phyloP scores from a whole-genome alignment of 2,888 invertebrate species.

The Drosophila subsilvestris region DNA sequence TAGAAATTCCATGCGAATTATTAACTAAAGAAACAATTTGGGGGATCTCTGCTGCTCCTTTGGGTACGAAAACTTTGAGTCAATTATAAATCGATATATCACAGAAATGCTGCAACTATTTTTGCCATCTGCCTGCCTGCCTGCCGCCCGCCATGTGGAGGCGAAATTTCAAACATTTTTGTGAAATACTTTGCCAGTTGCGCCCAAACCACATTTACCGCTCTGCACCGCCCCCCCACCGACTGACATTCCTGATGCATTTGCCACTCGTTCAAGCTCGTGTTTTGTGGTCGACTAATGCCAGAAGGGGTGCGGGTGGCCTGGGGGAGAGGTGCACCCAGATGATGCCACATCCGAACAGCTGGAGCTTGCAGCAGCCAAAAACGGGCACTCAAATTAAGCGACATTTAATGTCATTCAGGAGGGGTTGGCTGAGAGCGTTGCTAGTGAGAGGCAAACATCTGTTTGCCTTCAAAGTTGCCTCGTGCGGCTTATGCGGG shows the following conservation, averaged over 20 bases:
- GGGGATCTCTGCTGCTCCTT: neutral
- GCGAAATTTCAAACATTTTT: conserved; percentile 18
- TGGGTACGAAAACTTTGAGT: conserved; percentile 13
- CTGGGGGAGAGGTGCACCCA: conserved; percentile 20
- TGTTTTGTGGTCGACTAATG: conserved; percentile 27
- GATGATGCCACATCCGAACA: conserved; percentile 24
- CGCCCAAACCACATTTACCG: neutral
- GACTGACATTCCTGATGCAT: conserved; percentile 31
- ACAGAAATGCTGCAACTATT: conserved; percentile 24
- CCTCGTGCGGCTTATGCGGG: conserved; percentile 47
- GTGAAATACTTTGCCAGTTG: neutral
- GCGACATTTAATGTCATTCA: conserved; percentile 53
- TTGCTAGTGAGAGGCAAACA: conserved; percentile 16
- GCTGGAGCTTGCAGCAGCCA: conserved; percentile 43
- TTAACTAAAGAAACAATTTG: neutral
- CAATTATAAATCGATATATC: conserved; percentile 38
- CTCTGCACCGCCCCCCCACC: neutral
- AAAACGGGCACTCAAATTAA: conserved; percentile 54
- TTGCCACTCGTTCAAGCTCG: conserved; percentile 2
- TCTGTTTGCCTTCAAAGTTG: conserved; percentile 52
- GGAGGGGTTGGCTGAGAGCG: neutral
- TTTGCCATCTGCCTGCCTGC: conserved; percentile 3
- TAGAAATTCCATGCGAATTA: neutral
- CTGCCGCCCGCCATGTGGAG: neutral
- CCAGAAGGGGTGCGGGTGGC: neutral